phyloP scores from a whole-genome alignment of 2,888 invertebrate species.

The Cacoxenus indagator region DNA sequence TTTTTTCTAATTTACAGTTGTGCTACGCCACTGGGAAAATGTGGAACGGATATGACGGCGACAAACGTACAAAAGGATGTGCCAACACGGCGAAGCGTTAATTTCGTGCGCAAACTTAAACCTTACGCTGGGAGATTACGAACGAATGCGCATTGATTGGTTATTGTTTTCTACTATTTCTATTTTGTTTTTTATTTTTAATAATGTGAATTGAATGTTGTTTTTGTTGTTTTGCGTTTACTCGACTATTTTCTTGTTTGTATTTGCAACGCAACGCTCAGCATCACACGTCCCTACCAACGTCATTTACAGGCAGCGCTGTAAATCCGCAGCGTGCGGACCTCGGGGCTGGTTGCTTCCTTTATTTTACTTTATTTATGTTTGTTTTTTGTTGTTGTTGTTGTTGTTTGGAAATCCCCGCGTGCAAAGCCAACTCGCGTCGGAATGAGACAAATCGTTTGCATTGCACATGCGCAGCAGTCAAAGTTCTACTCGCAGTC shows the following conservation, averaged over 20 bases:
- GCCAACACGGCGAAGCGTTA: slow-evolving; percentile 41
- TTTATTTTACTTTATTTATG: no score
- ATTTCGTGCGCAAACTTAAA: slow-evolving; percentile 56
- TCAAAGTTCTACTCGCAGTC: slow-evolving; percentile 16
- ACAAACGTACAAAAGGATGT: no score
- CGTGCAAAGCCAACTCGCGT: no score
- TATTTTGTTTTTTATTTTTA: neutral
- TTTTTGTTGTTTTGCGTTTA: slow-evolving; percentile 18
- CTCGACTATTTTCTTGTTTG: slow-evolving; percentile 30
- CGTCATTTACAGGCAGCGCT: neutral
- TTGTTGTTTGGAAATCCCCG: no score
- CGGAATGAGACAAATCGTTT: neutral
- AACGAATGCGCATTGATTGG: slow-evolving; percentile 32
- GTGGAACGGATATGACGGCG: no score
- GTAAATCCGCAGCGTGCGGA: slow-evolving; percentile 7
- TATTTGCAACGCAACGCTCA: slow-evolving; percentile 40
- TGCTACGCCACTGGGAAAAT: no score
- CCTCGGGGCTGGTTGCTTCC: no score
- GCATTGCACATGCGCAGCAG: slow-evolving; percentile 31
- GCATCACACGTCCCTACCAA: neutral
- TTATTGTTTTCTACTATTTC: slow-evolving; percentile 48
- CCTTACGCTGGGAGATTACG: slow-evolving; percentile 47
- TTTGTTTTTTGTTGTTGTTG: no score
- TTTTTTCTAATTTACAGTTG: no score
- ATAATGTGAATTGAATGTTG: slow-evolving; percentile 27